phyloP scores from a whole-genome alignment of 2,888 invertebrate species.

The Alsophila aescularia region DNA sequence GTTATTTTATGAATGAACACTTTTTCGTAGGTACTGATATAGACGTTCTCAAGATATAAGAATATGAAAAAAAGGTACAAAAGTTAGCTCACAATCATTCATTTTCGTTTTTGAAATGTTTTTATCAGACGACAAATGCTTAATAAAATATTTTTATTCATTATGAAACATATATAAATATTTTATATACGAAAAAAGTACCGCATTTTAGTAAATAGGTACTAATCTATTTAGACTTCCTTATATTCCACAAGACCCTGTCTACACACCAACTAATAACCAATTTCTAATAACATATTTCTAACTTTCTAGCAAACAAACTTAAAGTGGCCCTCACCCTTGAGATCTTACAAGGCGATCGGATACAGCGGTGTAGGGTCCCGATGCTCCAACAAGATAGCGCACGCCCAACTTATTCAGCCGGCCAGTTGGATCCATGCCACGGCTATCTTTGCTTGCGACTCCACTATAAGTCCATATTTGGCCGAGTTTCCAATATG shows the following conservation, averaged over 20 bases:
- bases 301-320: slow-evolving; percentile 24
- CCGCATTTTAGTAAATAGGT: no score
- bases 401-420: slow-evolving; percentile 30
- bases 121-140: no score
- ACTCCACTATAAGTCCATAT: slow-evolving; percentile 29
- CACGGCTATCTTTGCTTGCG: slow-evolving; percentile 34
- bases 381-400: slow-evolving; percentile 37
- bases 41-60: no score
- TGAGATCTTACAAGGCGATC: slow-evolving; percentile 27
- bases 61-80: no score
- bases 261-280: slow-evolving; percentile 8
- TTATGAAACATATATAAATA: no score
- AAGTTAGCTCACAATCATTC: no score
- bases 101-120: no score
- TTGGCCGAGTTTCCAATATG: slow-evolving; percentile 34
- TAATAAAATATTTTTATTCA: no score
- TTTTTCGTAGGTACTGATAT: no score
- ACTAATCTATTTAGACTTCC: no score
- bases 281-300: slow-evolving; percentile 28
- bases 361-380: slow-evolving; percentile 21
- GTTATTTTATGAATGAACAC: no score
- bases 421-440: slow-evolving; percentile 32
- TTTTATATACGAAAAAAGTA: no score
- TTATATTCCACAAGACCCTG: neutral
- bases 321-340: slow-evolving; percentile 27